Base-by-base conservation (phyloP, 2,888 invertebrate genomes). In the Boloria euphrosyne region DNA sequence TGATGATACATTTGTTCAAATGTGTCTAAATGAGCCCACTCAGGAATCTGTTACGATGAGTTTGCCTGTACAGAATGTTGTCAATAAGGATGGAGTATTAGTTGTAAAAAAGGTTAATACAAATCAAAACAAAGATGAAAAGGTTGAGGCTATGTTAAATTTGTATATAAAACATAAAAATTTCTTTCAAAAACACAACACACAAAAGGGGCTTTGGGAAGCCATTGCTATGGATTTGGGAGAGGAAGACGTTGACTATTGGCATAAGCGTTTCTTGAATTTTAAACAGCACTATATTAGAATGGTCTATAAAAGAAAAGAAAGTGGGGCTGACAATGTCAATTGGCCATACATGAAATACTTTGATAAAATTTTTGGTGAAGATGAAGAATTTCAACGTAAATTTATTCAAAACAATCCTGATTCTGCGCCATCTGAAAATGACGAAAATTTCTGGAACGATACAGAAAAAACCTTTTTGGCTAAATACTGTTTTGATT, bases 191-290 rank as follows among this genome's bases (percentile, higher is more conserved):
- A 83, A 81, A 50, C 80, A 84, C 18, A 55, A 81, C 59, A 80
- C 82, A 71, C 81, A 82, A 17, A 82, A 80, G 66, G 80, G 80
- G n/a, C 67, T 90, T 13, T 92, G 91, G 91, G 87, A 88, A 5
- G 79, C 78, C 0, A 89, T 91, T 62, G 86, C 89, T 2, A 61
- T 79, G 61, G 87, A 90, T 73, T 69, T 92, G 59, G 90, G 90
- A 0, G 81, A 83, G 58, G 82, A 85, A 14, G 84, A 88, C 46
- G 80, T 83, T 0, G 87, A 89, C 16, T 91, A 89, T 68, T 88
- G 89, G 86, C 87, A 90, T 44, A 90, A 86, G 72, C 76, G 90
- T 0, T 92, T 90, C 62, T 70, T 89, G 3, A 92, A 92, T 70
- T 86, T 80, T 67, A 92, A 90, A 66, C 89, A 90, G 51, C 90